Evolutionary conservation across 1,140 invertebrate genomes (phyloP).

Genomic region (Ips nitidus): DNA sequence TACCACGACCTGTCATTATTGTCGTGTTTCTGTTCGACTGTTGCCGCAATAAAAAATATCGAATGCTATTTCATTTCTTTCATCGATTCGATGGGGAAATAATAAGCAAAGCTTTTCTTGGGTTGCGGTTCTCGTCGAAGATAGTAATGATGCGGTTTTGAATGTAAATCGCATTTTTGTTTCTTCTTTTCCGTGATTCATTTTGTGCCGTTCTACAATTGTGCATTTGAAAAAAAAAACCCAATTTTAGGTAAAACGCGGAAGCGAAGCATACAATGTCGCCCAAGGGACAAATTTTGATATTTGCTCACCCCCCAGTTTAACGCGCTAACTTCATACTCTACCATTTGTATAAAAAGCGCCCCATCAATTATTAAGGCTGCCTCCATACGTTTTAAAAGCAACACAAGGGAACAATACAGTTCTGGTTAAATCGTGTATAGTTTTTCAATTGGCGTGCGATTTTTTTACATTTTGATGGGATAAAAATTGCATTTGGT

Average conservation of each 20-base stretch:
- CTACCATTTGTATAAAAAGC: slow-evolving; percentile 35
- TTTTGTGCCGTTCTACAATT: too few species aligned
- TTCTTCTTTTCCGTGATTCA: too few species aligned
- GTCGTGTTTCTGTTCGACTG: slow-evolving; percentile 21
- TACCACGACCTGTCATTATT: slow-evolving; percentile 23
- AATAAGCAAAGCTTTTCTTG: slow-evolving; percentile 6
- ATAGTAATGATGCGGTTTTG: too few species aligned
- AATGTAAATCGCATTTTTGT: too few species aligned
- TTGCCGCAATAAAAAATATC: slow-evolving; percentile 19
- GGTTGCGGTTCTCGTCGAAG: too few species aligned
- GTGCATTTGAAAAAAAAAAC: too few species aligned
- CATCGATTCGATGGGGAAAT: slow-evolving; percentile 33
- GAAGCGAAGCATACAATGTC: slow-evolving; percentile 16
- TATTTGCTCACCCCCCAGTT: slow-evolving; percentile 33
- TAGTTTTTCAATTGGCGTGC: too few species aligned
- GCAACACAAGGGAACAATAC: too few species aligned
- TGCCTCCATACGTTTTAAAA: slow-evolving; percentile 1
- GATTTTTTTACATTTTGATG: too few species aligned
- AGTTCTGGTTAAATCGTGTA: too few species aligned
- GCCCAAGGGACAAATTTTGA: slow-evolving; percentile 29
- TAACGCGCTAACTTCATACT: slow-evolving; percentile 31
- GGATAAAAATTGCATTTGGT: too few species aligned
- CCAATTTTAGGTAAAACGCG: too few species aligned
- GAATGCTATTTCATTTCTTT: slow-evolving; percentile 35
- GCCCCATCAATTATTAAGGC: slow-evolving; percentile 33